Evolutionary conservation across 2,113 vertebrate species (phyloP), one percentile per base, ranked within the genome.

Genomic region (Felis catus): DNA sequence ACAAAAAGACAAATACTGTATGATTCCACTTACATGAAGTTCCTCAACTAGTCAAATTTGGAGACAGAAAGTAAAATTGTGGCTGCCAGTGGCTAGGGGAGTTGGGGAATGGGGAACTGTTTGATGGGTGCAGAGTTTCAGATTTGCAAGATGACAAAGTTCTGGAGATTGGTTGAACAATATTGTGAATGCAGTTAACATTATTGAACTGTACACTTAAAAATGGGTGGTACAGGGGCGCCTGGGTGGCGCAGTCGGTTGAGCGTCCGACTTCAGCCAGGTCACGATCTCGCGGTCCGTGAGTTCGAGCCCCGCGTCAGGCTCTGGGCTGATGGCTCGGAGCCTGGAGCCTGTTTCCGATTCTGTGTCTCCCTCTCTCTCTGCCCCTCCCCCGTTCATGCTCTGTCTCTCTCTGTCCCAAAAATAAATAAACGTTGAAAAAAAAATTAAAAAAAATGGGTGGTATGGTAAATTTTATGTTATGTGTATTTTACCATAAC

Each of bases 401-500:
- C n/a, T n/a, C n/a, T n/a, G n/a, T n/a, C n/a, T n/a, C n/a, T n/a
- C n/a, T n/a, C n/a, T n/a, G n/a, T n/a, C n/a, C n/a, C n/a, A n/a
- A n/a, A n/a, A n/a, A n/a, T n/a, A n/a, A n/a, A n/a, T n/a, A n/a
- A n/a, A n/a, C n/a, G n/a, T n/a, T n/a, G n/a, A n/a, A n/a, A n/a
- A n/a, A n/a, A n/a, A n/a, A n/a, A n/a, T n/a, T n/a, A n/a, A n/a
- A n/a, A 27, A 95, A 87, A 31, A 53, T 66, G 25, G 48, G 25
- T 41, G 27, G 33, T 5, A 16, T 16, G 48, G n/a, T 55, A 18
- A 55, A 18, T 81, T 89, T 94, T 55, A 71, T 66, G 16, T 81
- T 83, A 80, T 31, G 11, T 88, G 18, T 39, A 78, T 88, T 79
- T 95, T 92, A 12, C 33, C 15, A 68, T 14, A 91, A 53, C 90